Evolutionary conservation across 2,888 invertebrate genomes (phyloP).

Genomic region (Amphipoea oculea): DNA sequence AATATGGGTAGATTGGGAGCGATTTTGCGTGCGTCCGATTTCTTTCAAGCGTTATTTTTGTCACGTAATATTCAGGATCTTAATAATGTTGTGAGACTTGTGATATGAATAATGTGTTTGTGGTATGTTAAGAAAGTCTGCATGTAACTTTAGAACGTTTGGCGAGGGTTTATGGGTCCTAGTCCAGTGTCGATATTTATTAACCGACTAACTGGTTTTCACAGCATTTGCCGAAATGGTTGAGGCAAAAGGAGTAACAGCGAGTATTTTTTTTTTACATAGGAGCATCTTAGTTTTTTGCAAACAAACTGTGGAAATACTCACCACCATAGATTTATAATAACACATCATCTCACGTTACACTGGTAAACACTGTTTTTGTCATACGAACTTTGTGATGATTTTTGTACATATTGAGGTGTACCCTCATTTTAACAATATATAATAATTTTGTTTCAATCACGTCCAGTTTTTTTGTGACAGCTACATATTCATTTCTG

Average conservation of each 20-base stretch:
- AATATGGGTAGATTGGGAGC: conserved; percentile 14
- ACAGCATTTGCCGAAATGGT: not conserved
- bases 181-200: not conserved
- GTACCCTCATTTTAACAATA: no score
- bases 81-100: conserved; percentile 1
- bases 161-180: not conserved
- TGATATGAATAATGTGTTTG: not conserved
- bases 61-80: conserved; percentile 1
- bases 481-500: no score
- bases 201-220: not conserved
- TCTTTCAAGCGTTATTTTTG: not conserved
- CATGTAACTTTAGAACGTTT: not conserved
- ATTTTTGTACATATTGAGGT: no score
- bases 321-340: no score
- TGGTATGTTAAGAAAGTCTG: not conserved
- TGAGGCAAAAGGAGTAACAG: not conserved
- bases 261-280: no score
- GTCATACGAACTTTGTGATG: no score
- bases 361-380: no score
- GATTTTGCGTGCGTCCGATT: conserved; percentile 10
- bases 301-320: not conserved
- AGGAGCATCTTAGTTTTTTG: not conserved
- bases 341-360: not conserved
- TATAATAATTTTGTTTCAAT: no score
- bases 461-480: no score